Percentiles rank a stretch among this genome's conserved stretches.
phyloP scores from a whole-genome alignment of 2,797 vertebrate species.

The Silurus lanzhouensis region DNA sequence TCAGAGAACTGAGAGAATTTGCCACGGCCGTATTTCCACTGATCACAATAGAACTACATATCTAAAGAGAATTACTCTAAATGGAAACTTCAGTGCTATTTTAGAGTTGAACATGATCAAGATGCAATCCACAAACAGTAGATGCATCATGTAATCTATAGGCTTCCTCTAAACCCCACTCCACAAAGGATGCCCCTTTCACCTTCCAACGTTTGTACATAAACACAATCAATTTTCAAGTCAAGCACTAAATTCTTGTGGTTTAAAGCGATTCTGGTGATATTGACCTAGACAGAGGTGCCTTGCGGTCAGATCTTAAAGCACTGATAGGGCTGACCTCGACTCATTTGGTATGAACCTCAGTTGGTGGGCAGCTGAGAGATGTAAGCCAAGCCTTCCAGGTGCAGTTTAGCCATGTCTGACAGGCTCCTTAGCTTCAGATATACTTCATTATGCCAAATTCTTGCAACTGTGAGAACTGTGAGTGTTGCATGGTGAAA shows the following conservation, averaged over 20 bases:
- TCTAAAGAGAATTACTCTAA: slow-evolving; percentile 11
- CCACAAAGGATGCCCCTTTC: slow-evolving; percentile 19
- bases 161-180: slow-evolving; percentile 15
- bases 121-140: slow-evolving; percentile 4
- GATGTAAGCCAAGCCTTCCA: slow-evolving; percentile 59
- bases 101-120: background rate
- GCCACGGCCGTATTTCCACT: background rate
- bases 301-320: slow-evolving; percentile 52
- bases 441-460: slow-evolving; percentile 40
- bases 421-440: slow-evolving; percentile 35
- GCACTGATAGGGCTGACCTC: slow-evolving; percentile 55
- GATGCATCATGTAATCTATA: background rate
- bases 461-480: slow-evolving; percentile 34
- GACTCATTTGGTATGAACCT: slow-evolving; percentile 59
- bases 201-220: slow-evolving; percentile 47
- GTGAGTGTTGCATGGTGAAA: slow-evolving; percentile 9
- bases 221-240: slow-evolving; percentile 57
- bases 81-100: slow-evolving; percentile 1
- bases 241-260: slow-evolving; percentile 39
- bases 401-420: slow-evolving; percentile 49
- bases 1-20: slow-evolving; percentile 25
- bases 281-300: slow-evolving; percentile 50
- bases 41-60: background rate
- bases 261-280: slow-evolving; percentile 37
- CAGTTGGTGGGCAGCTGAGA: slow-evolving; percentile 55